Percentiles rank a stretch among this genome's conserved stretches.
Conservation (phyloP, 2,797 vertebrate genomes). For the Chromobotia macracanthus region DNA sequence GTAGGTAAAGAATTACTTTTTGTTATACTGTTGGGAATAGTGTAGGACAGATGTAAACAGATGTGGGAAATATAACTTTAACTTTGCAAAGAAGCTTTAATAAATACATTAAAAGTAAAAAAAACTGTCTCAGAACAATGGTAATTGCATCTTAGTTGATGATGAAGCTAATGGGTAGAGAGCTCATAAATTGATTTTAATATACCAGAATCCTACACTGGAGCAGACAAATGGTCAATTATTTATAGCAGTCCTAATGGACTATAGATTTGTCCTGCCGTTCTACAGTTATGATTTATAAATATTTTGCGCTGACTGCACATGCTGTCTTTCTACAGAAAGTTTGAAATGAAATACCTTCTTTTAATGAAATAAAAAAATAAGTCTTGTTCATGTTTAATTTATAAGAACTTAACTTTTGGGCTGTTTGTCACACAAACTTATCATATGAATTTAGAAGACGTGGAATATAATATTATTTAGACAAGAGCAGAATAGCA, state of each 20-base stretch:
- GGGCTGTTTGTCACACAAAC: too few species aligned
- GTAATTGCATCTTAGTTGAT: neutral
- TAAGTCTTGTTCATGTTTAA: too few species aligned
- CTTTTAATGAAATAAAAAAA: neutral
- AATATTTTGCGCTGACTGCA: neutral
- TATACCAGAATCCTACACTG: neutral
- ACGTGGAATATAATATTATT: neutral
- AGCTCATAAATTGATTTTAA: constrained; percentile 3
- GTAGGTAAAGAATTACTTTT: too few species aligned
- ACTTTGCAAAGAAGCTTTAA: too few species aligned
- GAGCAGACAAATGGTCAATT: neutral
- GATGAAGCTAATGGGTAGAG: neutral
- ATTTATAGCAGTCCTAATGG: constrained; percentile 16
- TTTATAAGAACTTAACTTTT: too few species aligned
- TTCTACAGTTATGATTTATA: constrained; percentile 3
- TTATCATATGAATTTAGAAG: neutral
- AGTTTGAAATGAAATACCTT: neutral
- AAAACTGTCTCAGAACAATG: neutral
- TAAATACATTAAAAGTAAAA: too few species aligned
- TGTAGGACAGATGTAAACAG: too few species aligned
- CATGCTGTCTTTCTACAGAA: neutral
- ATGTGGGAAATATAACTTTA: neutral
- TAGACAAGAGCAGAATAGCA: neutral
- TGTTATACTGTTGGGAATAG: too few species aligned
- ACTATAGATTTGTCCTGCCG: constrained; percentile 9